These are phyloP conservation scores for Thamnophis elegans DNA, from an alignment of 2,797 vertebrate species.

Conservation along the genomic window DNA sequence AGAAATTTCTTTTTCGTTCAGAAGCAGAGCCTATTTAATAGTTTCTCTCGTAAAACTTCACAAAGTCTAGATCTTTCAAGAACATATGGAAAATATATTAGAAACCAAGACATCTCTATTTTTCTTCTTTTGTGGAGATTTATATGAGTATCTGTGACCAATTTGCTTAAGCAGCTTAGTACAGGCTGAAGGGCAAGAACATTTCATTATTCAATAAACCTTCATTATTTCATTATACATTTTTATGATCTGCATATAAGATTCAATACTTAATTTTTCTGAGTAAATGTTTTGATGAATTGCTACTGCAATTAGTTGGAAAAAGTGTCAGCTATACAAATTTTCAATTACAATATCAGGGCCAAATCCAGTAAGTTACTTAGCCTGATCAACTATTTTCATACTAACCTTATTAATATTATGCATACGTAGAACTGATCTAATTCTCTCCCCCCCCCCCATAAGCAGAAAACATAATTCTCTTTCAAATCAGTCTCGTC, in stretches of 20 bases:
- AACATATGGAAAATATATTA: constrained; percentile 20
- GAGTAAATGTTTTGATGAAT: not conserved
- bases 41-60: constrained; percentile 6
- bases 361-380: not conserved
- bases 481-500: not conserved
- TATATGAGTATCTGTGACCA: constrained; percentile 4
- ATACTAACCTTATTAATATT: not conserved
- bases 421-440: not conserved
- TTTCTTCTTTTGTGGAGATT: constrained; percentile 2
- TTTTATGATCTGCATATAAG: not conserved
- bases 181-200: not conserved
- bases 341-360: not conserved
- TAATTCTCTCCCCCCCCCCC: not conserved
- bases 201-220: not conserved
- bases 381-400: not conserved
- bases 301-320: not conserved
- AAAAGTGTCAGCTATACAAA: not conserved
- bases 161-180: not conserved
- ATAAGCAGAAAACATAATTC: not conserved
- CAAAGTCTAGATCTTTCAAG: not conserved
- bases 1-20: not conserved
- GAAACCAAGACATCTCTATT: constrained; percentile 16
- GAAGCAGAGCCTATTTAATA: not conserved
- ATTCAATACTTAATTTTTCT: not conserved
- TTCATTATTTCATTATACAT: not conserved